Percentiles rank a stretch among this genome's conserved stretches.
Conservation (phyloP, 2,797 vertebrate genomes). For the Acanthiza pusilla region DNA sequence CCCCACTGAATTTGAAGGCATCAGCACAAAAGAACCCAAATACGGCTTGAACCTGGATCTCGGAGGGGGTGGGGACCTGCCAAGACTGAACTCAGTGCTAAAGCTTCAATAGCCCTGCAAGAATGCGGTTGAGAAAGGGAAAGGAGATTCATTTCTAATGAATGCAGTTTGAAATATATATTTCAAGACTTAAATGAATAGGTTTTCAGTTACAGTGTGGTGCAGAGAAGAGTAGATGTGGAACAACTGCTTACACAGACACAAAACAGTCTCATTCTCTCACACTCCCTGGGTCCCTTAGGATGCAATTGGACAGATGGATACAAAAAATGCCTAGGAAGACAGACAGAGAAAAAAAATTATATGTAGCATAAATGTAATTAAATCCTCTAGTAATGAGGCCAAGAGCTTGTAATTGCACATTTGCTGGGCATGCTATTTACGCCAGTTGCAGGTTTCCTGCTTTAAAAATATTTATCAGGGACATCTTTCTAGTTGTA, state of each 20-base stretch:
- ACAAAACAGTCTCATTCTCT: constrained; percentile 44
- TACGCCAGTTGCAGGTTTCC: neutral
- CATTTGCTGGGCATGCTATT: neutral
- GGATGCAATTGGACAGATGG: constrained; percentile 71
- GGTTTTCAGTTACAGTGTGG: constrained; percentile 66
- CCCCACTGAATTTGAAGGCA: constrained; percentile 26
- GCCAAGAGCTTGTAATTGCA: neutral
- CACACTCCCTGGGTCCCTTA: constrained; percentile 65
- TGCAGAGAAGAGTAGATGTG: constrained; percentile 29
- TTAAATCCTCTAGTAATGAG: constrained; percentile 1
- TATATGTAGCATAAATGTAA: neutral
- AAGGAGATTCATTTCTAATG: constrained; percentile 49
- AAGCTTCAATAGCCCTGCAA: constrained; percentile 28
- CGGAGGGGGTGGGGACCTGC: neutral
- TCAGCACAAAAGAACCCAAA: constrained; percentile 57
- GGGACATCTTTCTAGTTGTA: neutral
- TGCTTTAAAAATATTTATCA: neutral
- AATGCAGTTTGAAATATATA: constrained; percentile 49
- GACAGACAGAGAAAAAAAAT: neutral
- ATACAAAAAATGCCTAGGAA: constrained; percentile 22
- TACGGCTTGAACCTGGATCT: neutral
- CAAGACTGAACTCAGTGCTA: constrained; percentile 44
- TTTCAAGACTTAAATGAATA: constrained; percentile 60
- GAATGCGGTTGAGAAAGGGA: constrained; percentile 24
- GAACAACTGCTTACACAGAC: constrained; percentile 60